Base-by-base conservation (phyloP, 2,113 vertebrate species). In the Vulpes lagopus region DNA sequence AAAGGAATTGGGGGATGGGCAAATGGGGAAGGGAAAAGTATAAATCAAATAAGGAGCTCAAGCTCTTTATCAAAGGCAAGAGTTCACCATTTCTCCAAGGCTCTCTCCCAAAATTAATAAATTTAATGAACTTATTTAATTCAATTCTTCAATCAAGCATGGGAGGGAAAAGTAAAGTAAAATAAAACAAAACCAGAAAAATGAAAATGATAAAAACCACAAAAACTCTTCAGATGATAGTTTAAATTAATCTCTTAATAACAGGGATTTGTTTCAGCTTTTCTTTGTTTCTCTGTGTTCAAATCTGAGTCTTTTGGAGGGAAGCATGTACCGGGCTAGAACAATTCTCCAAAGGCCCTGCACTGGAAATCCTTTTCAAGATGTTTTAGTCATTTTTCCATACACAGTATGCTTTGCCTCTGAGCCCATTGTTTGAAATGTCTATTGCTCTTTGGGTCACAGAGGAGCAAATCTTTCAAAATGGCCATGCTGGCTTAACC, bases 361-460 rank as follows among this genome's bases (percentile, higher is more conserved):
- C 38, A n/a, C 19, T 88, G 22, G 35, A 94, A 96, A 94, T 92
- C 62, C 62, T 95, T 95, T 97, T 80, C 60, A 89, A 60, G 32
- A 94, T 74, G 43, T 94, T 95, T 96, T 55, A 78, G 64, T 94
- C 79, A 49, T 95, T 95, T 97, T 91, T 89, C 81, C 90, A 90
- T 25, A 65, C 94, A 96, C 30, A 78, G 23, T 38, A 12, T 82
- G 38, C 80, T 96, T 97, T 96, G 89, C 90, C 67, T 94, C 67
- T 92, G 88, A 98, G 82, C 59, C 59, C 65, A 89, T 86, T 96
- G 94, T 97, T 97, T 95, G 84, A 97, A 97, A 96, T 85, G 55
- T 92, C 84, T 89, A 0, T 90, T 94, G 87, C 93, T 96, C 84
- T 96, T 92, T 73, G 65, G 90, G 96, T 97, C 97, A 96, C 92